Conservation (phyloP, 2,888 invertebrate genomes). For the Plagiodera versicolora region DNA sequence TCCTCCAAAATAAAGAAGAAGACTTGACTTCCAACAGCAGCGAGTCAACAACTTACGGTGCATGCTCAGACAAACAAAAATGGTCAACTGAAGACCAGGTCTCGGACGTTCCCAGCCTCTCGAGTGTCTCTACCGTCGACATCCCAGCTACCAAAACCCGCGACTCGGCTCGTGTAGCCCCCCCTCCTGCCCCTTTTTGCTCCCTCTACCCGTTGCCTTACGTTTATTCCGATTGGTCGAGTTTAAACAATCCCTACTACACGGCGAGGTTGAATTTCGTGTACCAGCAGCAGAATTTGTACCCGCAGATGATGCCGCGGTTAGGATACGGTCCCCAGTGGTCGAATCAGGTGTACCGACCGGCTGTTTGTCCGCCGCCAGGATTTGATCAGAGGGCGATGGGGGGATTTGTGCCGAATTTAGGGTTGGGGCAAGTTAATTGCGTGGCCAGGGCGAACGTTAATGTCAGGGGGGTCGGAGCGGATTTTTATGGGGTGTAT, state of each 20-base stretch:
- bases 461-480: constrained; percentile 5
- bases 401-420: not conserved
- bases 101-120: not conserved
- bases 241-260: constrained; percentile 17
- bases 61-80: not conserved
- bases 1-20: constrained; percentile 1
- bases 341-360: not conserved
- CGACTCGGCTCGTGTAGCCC: not conserved
- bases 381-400: too few relatives aligned
- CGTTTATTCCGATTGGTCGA: not conserved
- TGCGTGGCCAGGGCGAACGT: constrained; percentile 5
- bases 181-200: not conserved
- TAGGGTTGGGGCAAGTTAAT: not conserved
- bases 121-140: not conserved
- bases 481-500: constrained; percentile 20
- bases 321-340: constrained; percentile 1
- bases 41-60: constrained; percentile 17
- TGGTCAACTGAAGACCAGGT: constrained; percentile 12
- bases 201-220: not conserved
- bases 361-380: constrained; percentile 12
- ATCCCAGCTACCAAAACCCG: not conserved
- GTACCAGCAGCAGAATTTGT: not conserved
- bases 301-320: not conserved
- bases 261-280: constrained; percentile 7
- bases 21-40: constrained; percentile 3